phyloP scores from a whole-genome alignment of 2,888 invertebrate genomes.

The Sinotaia quadrata region DNA sequence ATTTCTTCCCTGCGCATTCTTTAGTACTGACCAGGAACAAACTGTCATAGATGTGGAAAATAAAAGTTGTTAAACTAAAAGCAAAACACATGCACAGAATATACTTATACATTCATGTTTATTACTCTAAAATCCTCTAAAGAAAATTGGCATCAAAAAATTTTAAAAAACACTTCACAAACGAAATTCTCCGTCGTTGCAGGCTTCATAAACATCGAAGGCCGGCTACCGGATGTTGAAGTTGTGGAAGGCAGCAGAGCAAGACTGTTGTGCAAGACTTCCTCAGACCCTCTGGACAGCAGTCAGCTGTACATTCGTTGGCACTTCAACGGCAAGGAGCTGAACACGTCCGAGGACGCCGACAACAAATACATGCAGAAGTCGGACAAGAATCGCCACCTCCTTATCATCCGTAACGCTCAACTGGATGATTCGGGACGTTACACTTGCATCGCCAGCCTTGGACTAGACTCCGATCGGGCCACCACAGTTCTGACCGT shows the following conservation, averaged over 20 bases:
- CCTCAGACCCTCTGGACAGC: conserved; percentile 17
- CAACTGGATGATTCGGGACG: conserved; percentile 48
- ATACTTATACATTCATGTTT: too few relatives aligned
- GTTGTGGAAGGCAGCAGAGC: conserved; percentile 29
- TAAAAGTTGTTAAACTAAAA: too few relatives aligned
- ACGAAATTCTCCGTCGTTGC: too few relatives aligned
- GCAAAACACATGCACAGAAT: too few relatives aligned
- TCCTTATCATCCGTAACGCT: conserved; percentile 47
- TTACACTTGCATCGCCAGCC: conserved; percentile 53
- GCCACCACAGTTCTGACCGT: conserved; percentile 43
- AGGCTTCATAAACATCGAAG: conserved; percentile 32
- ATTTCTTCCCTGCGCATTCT: too few relatives aligned
- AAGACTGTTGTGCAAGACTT: conserved; percentile 29
- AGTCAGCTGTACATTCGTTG: conserved; percentile 29
- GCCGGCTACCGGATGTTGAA: conserved; percentile 21
- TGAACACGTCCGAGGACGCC: conserved; percentile 21
- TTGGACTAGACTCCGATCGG: conserved; percentile 44
- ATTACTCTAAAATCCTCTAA: too few relatives aligned
- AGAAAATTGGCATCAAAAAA: too few relatives aligned
- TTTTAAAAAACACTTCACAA: too few relatives aligned
- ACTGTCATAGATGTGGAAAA: too few relatives aligned
- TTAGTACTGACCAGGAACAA: too few relatives aligned
- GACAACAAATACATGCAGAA: conserved; percentile 41
- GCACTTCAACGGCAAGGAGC: conserved; percentile 24
- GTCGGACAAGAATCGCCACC: conserved; percentile 45